These are phyloP conservation scores for Allobates femoralis DNA, from an alignment of 2,797 vertebrate genomes.

Conservation along the genomic window DNA sequence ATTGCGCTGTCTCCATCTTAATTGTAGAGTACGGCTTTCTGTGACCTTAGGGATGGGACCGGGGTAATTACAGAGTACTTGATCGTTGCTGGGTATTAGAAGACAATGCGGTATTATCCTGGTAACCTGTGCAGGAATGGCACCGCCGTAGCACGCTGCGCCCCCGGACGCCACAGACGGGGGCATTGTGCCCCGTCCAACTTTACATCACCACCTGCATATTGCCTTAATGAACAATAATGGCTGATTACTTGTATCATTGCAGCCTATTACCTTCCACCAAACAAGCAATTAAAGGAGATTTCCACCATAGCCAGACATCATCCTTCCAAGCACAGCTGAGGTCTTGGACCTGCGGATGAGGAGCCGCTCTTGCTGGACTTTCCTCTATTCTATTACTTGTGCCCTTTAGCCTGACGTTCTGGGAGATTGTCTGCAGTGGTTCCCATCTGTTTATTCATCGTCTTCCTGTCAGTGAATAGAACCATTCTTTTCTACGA, in stretches of 20 bases:
- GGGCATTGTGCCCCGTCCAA: neutral
- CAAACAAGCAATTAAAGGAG: neutral
- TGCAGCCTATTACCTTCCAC: neutral
- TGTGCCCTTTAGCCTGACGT: too few relatives aligned
- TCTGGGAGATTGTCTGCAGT: neutral
- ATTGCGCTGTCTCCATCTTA: conserved; percentile 32
- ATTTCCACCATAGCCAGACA: neutral
- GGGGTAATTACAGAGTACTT: conserved; percentile 38
- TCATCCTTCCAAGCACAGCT: neutral
- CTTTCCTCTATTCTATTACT: too few relatives aligned
- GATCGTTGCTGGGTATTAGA: conserved; percentile 40
- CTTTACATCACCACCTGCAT: conserved; percentile 10
- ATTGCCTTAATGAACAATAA: conserved; percentile 1
- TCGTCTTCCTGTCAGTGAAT: neutral
- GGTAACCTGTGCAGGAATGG: conserved; percentile 46
- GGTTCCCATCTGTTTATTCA: neutral
- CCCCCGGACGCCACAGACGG: conserved; percentile 6
- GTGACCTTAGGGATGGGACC: conserved; percentile 37
- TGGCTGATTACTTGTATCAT: neutral
- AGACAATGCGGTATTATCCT: conserved; percentile 21
- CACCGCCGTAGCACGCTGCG: neutral
- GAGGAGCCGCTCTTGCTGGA: neutral
- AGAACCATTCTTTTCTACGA: neutral
- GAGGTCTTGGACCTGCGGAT: neutral
- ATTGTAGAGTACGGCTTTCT: conserved; percentile 25